Base-by-base conservation (phyloP, 2,797 vertebrate species). In the Remorina albescens region DNA sequence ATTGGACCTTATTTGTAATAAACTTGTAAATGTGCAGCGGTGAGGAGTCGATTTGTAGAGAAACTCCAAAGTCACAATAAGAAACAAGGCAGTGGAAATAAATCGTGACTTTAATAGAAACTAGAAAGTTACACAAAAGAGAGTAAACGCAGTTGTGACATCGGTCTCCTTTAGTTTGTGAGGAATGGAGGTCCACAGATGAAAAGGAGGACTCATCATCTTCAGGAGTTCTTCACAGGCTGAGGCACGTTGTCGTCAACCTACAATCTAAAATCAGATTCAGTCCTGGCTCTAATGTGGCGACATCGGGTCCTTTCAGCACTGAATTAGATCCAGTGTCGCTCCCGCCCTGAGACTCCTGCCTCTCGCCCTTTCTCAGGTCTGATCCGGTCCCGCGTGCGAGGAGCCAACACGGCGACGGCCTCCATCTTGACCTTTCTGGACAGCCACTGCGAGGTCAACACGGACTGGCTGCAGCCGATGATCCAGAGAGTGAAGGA, bases 381-480 rank as follows among this genome's bases (percentile, higher is more conserved):
- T 76, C 91, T 99, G 81, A 99, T 99, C 88, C 96, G 98, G 39
- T 99, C 98, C 21, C 95, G 98, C 2, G 98, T 99, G 21, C 94
- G 96, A 8, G 98, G 98, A 60, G 97, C 98, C 15, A 96, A 96
- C 42, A 90, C 93, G 15, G 97, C 98, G 1, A 72, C 93, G 0
- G 96, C 97, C 71, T 87, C 95, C 12, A 83, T 99, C 87, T 94
- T 99, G 77, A 99, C 98, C 64, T 99, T 99, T 86, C 68, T 99
- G 91, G 98, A 99, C 89, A 99, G 98, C 83, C 98, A 99, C 92
- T 99, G 98, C 26, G 98, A 99, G 83, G 98, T 99, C 82, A 99
- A 99, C 91, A 88, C 89, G 0, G 97, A 99, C 76, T 99, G 98
- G 98, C 95, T 99, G 68, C 97, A 98, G 94, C 98, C 98, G 6